These are phyloP conservation scores for Chesias legatella DNA, from an alignment of 2,888 invertebrate species.

Conservation along the genomic window DNA sequence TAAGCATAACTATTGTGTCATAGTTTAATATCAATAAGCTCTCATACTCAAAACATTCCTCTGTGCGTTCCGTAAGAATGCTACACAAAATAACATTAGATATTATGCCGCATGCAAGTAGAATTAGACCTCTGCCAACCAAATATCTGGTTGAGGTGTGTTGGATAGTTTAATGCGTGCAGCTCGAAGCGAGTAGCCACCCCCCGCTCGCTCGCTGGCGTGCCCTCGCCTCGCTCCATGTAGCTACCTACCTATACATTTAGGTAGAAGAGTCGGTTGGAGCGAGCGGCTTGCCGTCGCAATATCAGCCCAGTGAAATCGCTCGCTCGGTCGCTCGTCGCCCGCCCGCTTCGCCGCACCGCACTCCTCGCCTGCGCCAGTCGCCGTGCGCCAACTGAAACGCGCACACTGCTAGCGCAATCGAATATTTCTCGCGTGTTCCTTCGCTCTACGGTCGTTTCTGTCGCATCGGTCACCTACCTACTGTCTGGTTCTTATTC, in stretches of 20 bases:
- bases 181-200: conserved; percentile 60
- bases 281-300: conserved; percentile 71
- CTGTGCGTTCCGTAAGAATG: not conserved
- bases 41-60: too few species aligned
- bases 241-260: conserved; percentile 70
- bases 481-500: conserved; percentile 37
- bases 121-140: conserved; percentile 35
- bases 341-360: conserved; percentile 75
- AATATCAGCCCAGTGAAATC: conserved; percentile 80
- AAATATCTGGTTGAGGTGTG: conserved; percentile 63
- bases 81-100: conserved; percentile 4
- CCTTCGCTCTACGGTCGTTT: conserved; percentile 55
- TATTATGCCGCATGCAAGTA: conserved; percentile 34
- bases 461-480: conserved; percentile 41
- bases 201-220: conserved; percentile 69
- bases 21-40: too few species aligned
- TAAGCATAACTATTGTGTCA: too few species aligned
- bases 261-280: conserved; percentile 70
- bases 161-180: conserved; percentile 64
- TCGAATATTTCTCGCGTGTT: conserved; percentile 65
- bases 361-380: conserved; percentile 78
- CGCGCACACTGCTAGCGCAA: conserved; percentile 78
- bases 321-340: too few species aligned
- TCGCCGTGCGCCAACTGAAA: conserved; percentile 80
- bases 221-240: conserved; percentile 62